Evolutionary conservation across 1,140 invertebrate genomes (phyloP), one percentile per base, ranked within the genome.

Genomic region (Hermetia illucens): DNA sequence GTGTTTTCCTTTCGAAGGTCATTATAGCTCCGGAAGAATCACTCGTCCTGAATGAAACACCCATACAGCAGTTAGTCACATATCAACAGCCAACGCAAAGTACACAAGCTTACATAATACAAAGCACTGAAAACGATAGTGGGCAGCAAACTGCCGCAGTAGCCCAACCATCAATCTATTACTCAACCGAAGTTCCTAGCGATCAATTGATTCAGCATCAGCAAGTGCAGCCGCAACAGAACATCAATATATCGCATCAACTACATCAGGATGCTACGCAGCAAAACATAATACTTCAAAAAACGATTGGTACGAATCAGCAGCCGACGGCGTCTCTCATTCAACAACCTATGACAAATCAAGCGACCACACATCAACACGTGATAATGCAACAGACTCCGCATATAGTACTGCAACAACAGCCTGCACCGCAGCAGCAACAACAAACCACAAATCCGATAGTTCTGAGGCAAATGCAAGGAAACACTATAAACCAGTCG

Each of bases 401-500:
- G 8, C 48, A 56, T 15, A 42, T 55, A 0, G 48, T 58, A 9
- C 53, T 61, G 35, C 50, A 58, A 24, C 62, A 65, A 38, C 64
- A 64, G 38, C 60, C 61, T 36, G 47, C 22, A n/a, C 32, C 38
- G n/a, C 41, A 34, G 5, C 38, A 36, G 15, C 38, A 44, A 15
- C 34, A 40, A 22, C 38, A 36, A 19, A 34, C 36, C 9, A 38
- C 40, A 21, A 34, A 40, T 29, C 34, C 19, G 37, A 39, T 44
- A 22, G 39, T 44, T 9, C 40, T 36, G 34, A 38, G 40, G 16
- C 42, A 30, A 22, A 40, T 44, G 21, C 39, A 40, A 13, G 21
- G 22, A 10, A 20, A 27, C 20, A 40, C n/a, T n/a, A 40, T 13
- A 33, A 34, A 3, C 39, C 34, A n/a, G n/a, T n/a, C 31, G 3